These are phyloP conservation scores for Chelidonichthys spinosus DNA, from an alignment of 2,797 vertebrate species.

Conservation along the genomic window DNA sequence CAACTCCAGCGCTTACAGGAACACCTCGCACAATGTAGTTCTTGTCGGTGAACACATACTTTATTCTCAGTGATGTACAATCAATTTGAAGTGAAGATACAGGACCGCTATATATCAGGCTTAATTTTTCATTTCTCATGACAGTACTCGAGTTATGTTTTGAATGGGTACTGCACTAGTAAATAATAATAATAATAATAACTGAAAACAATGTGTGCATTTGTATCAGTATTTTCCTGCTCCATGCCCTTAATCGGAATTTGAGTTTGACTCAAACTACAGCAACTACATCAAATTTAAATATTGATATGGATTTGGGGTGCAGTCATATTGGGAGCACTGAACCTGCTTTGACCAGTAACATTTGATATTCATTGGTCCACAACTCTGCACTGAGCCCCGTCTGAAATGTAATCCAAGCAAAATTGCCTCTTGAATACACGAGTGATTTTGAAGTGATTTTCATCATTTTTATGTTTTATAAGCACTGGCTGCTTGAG, in stretches of 20 bases:
- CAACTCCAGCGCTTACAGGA: no score
- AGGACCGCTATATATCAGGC: no score
- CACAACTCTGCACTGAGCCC: conserved; percentile 14
- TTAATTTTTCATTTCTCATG: no score
- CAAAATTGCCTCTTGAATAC: conserved; percentile 56
- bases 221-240: not conserved
- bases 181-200: not conserved
- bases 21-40: no score
- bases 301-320: conserved; percentile 15
- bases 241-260: not conserved
- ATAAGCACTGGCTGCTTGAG: conserved; percentile 57
- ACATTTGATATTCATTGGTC: conserved; percentile 37
- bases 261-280: no score
- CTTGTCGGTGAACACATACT: no score
- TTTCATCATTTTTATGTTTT: conserved; percentile 66
- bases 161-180: not conserved
- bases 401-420: conserved; percentile 46
- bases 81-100: no score
- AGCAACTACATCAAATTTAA: not conserved
- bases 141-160: not conserved
- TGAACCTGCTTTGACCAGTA: conserved; percentile 18
- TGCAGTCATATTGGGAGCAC: conserved; percentile 11
- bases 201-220: not conserved
- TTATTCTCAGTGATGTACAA: no score
- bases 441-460: conserved; percentile 60